Conservation (phyloP, 1,140 invertebrate genomes). For the Sycobia sp. region DNA sequence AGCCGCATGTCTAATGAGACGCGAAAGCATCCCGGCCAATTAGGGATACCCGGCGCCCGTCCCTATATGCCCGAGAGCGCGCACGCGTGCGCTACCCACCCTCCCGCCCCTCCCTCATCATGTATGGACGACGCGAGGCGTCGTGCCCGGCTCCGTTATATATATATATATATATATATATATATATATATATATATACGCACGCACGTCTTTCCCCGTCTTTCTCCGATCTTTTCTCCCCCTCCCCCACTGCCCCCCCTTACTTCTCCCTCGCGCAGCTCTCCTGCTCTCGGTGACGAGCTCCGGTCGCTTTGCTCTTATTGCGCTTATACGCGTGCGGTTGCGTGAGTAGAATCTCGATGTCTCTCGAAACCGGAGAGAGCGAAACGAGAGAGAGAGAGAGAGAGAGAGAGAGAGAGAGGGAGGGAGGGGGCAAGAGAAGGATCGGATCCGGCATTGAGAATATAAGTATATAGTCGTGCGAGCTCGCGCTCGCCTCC, state of each 20-base stretch:
- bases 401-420: neutral
- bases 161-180: too few relatives aligned
- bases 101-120: slow-evolving; percentile 5
- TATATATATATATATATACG: too few relatives aligned
- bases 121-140: slow-evolving; percentile 15
- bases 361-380: neutral
- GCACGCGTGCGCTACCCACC: too few relatives aligned
- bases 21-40: slow-evolving; percentile 44
- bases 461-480: too few relatives aligned
- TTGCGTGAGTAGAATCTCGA: slow-evolving; percentile 13
- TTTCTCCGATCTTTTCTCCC: neutral
- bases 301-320: neutral
- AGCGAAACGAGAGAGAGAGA: neutral
- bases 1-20: slow-evolving; percentile 50
- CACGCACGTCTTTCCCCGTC: too few relatives aligned
- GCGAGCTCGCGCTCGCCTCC: too few relatives aligned
- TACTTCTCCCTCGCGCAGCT: neutral
- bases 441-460: too few relatives aligned
- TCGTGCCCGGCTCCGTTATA: neutral
- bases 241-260: neutral
- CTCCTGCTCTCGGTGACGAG: neutral
- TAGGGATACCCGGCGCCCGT: slow-evolving; percentile 31
- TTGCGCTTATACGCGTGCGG: neutral
- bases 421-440: too few relatives aligned
- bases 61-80: too few relatives aligned